These are phyloP conservation scores for Limnephilus lunatus DNA, from an alignment of 2,888 invertebrate species.

Conservation along the genomic window DNA sequence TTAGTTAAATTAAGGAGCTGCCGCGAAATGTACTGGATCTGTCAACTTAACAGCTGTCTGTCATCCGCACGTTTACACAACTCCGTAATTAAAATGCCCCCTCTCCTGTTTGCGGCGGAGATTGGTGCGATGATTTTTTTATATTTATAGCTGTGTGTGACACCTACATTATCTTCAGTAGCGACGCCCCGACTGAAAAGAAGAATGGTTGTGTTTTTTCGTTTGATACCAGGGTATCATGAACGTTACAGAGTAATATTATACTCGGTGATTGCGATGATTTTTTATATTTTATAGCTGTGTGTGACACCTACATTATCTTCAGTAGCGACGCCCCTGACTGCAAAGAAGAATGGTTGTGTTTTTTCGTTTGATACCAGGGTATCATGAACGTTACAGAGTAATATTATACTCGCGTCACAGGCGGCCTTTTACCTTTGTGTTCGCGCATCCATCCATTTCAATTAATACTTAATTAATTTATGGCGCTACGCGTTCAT, in stretches of 20 bases:
- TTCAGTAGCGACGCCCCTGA: neutral
- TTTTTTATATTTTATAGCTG: no score
- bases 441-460: neutral
- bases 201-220: neutral
- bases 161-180: neutral
- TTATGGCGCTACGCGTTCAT: neutral
- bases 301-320: no score
- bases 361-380: neutral
- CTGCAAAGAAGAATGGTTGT: neutral
- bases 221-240: neutral
- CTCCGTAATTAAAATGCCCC: no score
- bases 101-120: no score
- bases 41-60: no score
- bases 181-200: neutral
- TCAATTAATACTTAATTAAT: neutral
- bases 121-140: no score
- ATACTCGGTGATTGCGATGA: no score
- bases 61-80: no score
- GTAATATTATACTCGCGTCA: neutral
- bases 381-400: neutral
- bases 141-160: no score
- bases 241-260: neutral
- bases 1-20: no score
- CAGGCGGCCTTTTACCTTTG: neutral
- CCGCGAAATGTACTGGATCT: no score